These are phyloP conservation scores for Oryzias sinensis DNA, from an alignment of 2,797 vertebrate genomes.

Conservation along the genomic window DNA sequence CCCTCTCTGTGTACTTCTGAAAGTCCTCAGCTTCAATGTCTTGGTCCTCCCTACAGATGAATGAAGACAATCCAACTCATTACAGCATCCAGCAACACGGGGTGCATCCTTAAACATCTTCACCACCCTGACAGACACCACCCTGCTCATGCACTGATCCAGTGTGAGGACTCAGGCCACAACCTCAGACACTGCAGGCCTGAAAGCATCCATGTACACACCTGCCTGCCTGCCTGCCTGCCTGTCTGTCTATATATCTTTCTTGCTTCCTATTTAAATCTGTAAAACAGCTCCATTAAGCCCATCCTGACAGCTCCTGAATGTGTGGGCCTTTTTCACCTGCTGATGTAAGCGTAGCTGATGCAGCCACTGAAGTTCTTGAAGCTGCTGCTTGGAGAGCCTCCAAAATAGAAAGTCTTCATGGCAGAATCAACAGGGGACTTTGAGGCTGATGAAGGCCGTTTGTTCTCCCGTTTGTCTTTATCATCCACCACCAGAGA, in stretches of 20 bases:
- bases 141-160: no score
- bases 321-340: conserved; percentile 66
- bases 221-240: no score
- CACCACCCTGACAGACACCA: no score
- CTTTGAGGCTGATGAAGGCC: conserved; percentile 36
- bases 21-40: conserved; percentile 97
- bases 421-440: conserved; percentile 37
- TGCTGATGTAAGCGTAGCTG: conserved; percentile 93
- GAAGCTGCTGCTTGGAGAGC: conserved; percentile 82
- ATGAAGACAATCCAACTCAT: not conserved
- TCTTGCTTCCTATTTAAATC: not conserved
- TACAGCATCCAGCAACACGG: conserved; percentile 9
- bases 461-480: conserved; percentile 80
- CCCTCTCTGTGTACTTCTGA: conserved; percentile 88
- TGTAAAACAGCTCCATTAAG: no score
- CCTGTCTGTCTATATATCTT: no score
- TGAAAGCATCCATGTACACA: no score
- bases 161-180: no score
- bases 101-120: not conserved
- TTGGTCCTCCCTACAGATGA: conserved; percentile 81
- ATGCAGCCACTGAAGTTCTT: conserved; percentile 96
- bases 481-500: conserved; percentile 88
- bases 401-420: conserved; percentile 90
- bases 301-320: not conserved
- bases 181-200: no score